A percentile compares a stretch with the other conserved stretches of the same genome.
Conservation (phyloP, 2,113 vertebrate genomes). For the Cettia cetti region DNA sequence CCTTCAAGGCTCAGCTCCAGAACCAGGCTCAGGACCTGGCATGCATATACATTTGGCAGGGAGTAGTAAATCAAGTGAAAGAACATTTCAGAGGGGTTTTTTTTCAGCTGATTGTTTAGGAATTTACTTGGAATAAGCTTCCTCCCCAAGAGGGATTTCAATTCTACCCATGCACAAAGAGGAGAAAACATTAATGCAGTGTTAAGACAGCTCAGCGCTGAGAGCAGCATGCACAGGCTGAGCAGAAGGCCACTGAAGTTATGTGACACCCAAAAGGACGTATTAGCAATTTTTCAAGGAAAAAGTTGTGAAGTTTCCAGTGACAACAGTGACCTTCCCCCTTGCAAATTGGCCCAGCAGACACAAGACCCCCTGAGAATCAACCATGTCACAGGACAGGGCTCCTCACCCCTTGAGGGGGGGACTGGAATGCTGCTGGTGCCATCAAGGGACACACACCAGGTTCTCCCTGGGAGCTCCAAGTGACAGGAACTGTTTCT, state of each 20-base stretch:
- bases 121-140: background rate
- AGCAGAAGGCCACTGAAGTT: background rate
- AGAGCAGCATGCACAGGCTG: background rate
- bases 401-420: background rate
- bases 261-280: background rate
- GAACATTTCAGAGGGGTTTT: background rate
- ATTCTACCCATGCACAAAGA: background rate
- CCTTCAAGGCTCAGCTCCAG: background rate
- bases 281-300: background rate
- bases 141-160: background rate
- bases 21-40: background rate
- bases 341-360: background rate
- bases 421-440: background rate
- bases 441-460: background rate
- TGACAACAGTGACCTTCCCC: background rate
- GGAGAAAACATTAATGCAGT: background rate
- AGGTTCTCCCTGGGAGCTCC: background rate
- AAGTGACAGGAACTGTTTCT: background rate
- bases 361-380: accelerated
- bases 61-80: background rate
- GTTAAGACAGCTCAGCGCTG: background rate
- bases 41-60: background rate
- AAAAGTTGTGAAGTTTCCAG: background rate
- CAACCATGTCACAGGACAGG: accelerated
- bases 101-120: background rate